Evolutionary conservation across 2,888 invertebrate species (phyloP), one percentile per base, ranked within the genome.

Genomic region (Bellardia pandia): DNA sequence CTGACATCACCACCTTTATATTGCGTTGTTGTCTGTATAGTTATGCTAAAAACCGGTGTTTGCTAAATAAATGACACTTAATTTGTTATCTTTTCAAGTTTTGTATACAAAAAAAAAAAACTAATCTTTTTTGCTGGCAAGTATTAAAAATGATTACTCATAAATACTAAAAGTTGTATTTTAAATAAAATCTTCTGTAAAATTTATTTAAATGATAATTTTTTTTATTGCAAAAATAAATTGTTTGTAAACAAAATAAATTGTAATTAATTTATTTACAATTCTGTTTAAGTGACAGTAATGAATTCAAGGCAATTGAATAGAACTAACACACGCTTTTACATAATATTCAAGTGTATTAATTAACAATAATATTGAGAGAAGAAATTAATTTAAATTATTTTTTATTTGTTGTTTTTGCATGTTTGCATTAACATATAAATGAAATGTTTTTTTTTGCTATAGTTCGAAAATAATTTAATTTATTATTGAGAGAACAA

Each of bases 191-290:
- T 33, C n/a, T 82, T 8, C 13, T 60, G 40, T 51, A 42, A 68
- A 37, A 51, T 82, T 68, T n/a, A 68, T 23, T 23, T 23, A 23
- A 23, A 23, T 23, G 23, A 9, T 69, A 51, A 51, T 51, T 60
- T 13, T 48, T 74, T 48, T 11, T 42, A 9, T 11, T 16, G 16
- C 11, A 48, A 14, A 66, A 58, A 48, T 68, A 68, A 81, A 69
- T 75, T 79, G 42, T 51, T 45, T 80, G 53, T 71, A 71, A 53
- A 81, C 58, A 66, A 74, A 80, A 81, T 74, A 71, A 77, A 86
- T 62, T 77, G 78, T 78, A 82, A 82, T 82, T 82, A 86, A 86
- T 86, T 86, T 86, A 78, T 82, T 82, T 86, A 78, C 78, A 64
- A 75, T 82, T 69, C 74, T 80, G 72, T 72, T 45, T 33, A 68